Conservation (phyloP, 1,140 invertebrate species). For the Sminthurides bifidus region DNA sequence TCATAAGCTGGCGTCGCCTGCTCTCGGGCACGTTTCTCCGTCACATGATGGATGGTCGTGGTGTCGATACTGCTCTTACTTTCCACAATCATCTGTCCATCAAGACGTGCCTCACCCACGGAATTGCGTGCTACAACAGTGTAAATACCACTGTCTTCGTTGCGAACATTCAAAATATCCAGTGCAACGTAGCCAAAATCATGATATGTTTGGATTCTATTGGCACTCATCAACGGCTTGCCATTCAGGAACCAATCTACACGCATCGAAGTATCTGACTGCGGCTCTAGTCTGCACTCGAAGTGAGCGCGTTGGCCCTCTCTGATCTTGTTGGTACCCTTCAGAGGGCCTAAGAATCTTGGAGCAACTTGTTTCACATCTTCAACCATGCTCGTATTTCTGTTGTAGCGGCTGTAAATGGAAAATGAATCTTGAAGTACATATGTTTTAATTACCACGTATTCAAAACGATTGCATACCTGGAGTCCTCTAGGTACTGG, state of each 20-base stretch:
- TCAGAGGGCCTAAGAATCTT: conserved; percentile 69
- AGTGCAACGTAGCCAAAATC: conserved; percentile 92
- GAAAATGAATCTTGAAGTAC: not conserved
- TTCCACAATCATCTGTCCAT: conserved; percentile 72
- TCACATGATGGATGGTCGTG: conserved; percentile 10
- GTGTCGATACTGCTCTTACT: conserved; percentile 33
- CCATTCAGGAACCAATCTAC: conserved; percentile 76
- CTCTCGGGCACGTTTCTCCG: not conserved
- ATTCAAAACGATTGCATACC: not conserved
- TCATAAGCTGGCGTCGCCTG: not conserved
- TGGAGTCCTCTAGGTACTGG: conserved; percentile 69
- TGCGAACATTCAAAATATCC: conserved; percentile 76
- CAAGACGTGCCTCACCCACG: conserved; percentile 67
- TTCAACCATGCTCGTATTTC: not conserved
- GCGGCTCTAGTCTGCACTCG: conserved; percentile 85
- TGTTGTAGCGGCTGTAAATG: conserved; percentile 3
- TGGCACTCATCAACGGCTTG: conserved; percentile 65
- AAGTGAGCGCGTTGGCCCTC: conserved; percentile 94
- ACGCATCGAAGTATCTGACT: conserved; percentile 73
- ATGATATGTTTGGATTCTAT: conserved; percentile 79
- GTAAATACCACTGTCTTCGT: conserved; percentile 74
- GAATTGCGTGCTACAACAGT: conserved; percentile 79
- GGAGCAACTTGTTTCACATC: conserved; percentile 44
- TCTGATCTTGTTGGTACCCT: conserved; percentile 83
- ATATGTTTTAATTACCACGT: not conserved